Conservation (phyloP, 1,140 invertebrate species). For the Radopholus similis region DNA sequence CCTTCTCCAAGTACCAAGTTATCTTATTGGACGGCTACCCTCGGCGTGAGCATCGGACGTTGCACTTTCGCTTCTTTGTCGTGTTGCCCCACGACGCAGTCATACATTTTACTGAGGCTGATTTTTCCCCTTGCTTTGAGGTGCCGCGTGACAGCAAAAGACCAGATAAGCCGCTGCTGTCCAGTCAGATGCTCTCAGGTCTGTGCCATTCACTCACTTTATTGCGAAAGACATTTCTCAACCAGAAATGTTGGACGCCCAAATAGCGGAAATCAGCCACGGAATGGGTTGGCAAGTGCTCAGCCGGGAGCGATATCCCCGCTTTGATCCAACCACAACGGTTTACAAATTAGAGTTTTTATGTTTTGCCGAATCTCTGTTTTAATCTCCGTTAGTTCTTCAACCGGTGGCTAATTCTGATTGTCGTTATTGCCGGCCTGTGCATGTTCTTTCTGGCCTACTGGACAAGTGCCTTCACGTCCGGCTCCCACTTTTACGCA, state of each 20-base stretch:
- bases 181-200: constrained; percentile 33
- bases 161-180: constrained; percentile 35
- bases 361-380: no score
- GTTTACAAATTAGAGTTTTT: no score
- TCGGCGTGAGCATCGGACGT: constrained; percentile 24
- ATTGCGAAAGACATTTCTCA: neutral
- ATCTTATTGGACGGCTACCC: constrained; percentile 43
- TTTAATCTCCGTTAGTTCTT: constrained; percentile 28
- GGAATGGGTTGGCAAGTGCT: constrained; percentile 43
- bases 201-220: neutral
- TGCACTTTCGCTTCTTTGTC: constrained; percentile 44
- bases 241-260: constrained; percentile 39
- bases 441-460: constrained; percentile 52
- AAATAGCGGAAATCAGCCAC: constrained; percentile 40
- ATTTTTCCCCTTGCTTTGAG: neutral
- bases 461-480: constrained; percentile 38
- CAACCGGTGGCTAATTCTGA: constrained; percentile 40
- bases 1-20: constrained; percentile 42
- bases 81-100: constrained; percentile 42
- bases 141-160: constrained; percentile 32
- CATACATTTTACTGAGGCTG: no score
- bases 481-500: constrained; percentile 31
- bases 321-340: constrained; percentile 44
- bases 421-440: constrained; percentile 29
- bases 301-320: constrained; percentile 37